Evolutionary conservation across 2,797 vertebrate species (phyloP).

Genomic region (Buphagus erythrorhynchus): DNA sequence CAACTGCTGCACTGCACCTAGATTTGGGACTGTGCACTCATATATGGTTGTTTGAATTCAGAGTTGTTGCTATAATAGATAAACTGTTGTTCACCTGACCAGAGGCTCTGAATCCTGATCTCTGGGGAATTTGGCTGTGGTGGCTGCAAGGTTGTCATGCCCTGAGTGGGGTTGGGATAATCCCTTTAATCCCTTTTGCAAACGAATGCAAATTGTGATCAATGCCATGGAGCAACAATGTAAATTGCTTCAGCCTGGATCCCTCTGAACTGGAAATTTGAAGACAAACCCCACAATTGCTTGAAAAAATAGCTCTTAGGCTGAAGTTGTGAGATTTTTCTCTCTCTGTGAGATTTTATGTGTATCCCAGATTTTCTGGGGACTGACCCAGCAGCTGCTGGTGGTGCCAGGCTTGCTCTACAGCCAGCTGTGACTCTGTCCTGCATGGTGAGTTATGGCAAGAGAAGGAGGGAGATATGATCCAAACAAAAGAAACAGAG

Average conservation of each 20-base stretch:
- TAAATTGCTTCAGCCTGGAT: background rate
- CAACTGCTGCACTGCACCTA: background rate
- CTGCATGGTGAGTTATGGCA: background rate
- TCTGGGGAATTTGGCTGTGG: background rate
- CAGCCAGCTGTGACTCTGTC: background rate
- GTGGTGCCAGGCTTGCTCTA: background rate
- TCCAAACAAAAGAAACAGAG: background rate
- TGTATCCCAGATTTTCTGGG: background rate
- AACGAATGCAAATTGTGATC: background rate
- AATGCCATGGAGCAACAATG: background rate
- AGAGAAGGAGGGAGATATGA: background rate
- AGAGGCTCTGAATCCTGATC: background rate
- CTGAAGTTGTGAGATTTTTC: background rate
- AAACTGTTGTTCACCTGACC: background rate
- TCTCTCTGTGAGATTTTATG: background rate
- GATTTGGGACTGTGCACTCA: background rate
- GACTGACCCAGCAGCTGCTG: background rate
- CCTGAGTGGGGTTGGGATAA: background rate
- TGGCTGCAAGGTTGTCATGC: background rate
- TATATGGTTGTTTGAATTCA: background rate
- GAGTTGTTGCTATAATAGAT: background rate
- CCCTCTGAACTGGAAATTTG: background rate
- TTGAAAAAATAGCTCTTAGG: background rate
- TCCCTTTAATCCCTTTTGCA: conserved; percentile 15
- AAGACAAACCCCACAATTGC: background rate